phyloP scores from a whole-genome alignment of 2,113 vertebrate species.

The Apaloderma vittatum region DNA sequence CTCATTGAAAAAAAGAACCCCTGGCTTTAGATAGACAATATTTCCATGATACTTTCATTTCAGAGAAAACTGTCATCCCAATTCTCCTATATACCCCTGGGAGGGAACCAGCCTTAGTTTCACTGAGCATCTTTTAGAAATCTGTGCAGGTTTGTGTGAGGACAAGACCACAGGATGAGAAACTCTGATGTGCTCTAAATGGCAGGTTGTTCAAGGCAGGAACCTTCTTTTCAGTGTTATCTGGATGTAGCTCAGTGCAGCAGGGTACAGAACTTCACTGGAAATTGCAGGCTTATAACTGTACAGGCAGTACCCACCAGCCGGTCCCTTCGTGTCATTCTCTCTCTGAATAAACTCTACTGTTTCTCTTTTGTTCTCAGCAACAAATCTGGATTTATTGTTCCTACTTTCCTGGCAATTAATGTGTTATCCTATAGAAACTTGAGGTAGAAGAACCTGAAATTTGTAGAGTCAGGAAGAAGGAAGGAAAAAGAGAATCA shows the following conservation, averaged over 20 bases:
- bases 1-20: background rate
- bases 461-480: background rate
- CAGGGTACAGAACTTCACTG: background rate
- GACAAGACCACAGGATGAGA: background rate
- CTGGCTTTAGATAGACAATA: background rate
- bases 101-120: background rate
- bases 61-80: background rate
- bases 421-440: background rate
- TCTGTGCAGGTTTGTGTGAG: background rate
- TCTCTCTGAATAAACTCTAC: background rate
- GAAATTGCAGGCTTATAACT: background rate
- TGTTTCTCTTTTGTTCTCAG: background rate
- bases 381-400: background rate
- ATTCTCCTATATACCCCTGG: background rate
- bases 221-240: background rate
- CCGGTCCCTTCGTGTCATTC: background rate
- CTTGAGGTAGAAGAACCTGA: background rate
- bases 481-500: background rate
- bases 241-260: background rate
- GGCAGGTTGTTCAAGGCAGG: background rate
- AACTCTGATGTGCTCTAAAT: background rate
- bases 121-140: background rate
- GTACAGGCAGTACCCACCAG: background rate
- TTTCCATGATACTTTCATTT: background rate
- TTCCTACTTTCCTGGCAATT: background rate